Evolutionary conservation across 2,113 vertebrate genomes (phyloP), one percentile per base, ranked within the genome.

Genomic region (Petrocephalus microphthalmus): DNA sequence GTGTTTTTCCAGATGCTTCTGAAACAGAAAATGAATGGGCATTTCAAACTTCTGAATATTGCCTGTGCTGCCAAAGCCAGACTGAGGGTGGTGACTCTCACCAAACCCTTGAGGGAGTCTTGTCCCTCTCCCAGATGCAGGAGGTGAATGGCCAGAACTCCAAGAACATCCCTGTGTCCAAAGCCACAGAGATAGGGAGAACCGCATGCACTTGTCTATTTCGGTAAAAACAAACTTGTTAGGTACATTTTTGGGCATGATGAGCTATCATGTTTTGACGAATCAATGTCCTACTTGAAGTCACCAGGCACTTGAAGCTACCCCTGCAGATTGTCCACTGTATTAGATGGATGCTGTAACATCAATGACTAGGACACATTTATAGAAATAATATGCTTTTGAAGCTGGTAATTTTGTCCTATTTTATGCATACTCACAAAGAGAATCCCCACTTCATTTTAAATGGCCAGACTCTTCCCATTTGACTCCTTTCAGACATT

Each of bases 181-280:
- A 99, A 96, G 98, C 97, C 93, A 98, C 97, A 89, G 98, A 99
- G 95, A 99, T 99, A 92, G 99, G 92, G 96, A 96, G 94, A 99
- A 99, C 96, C 99, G 99, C 94, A 99, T 98, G 33, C 98, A 99
- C 93, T 93, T 99, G 92, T 99, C 98, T 89, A 98, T 99, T 96
- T 99, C 98, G 97, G 98, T 99, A 97, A 99, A 99, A 97, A 99
- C 98, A 71, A 99, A 99, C 91, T 96, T 99, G 89, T 96, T 99
- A 94, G 98, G 98, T 99, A 94, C 25, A 45, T 25, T 29, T 29
- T 49, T 19, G 47, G 33, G 95, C 93, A 88, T 54, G 56, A 71
- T 8, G 5, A 3, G 45, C 45, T 47, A 47, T 7, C 1, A 42
- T 15, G 33, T 42, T 82, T 82, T 33, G 11, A 33, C 33, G 20